phyloP scores from a whole-genome alignment of 1,140 invertebrate genomes.

The Caerostris extrusa region DNA sequence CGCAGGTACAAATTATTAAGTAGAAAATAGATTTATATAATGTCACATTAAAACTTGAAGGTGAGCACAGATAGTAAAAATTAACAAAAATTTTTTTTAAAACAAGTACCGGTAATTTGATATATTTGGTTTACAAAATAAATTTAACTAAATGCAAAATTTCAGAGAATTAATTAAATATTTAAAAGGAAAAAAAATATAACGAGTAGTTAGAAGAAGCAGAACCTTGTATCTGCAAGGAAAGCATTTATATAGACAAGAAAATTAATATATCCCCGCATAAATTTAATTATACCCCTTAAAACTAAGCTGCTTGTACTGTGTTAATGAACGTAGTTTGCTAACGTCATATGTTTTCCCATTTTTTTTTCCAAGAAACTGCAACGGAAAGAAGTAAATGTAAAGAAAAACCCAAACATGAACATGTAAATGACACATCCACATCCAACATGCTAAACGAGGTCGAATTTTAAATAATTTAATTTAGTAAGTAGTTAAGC shows the following conservation, averaged over 20 bases:
- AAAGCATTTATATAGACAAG: no score
- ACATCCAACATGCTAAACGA: constrained; percentile 25
- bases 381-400: no score
- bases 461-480: constrained; percentile 66
- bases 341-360: constrained; percentile 23
- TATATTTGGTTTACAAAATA: no score
- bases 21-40: no score
- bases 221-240: not conserved
- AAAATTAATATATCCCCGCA: not conserved
- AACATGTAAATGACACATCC: constrained; percentile 38
- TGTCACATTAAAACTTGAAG: no score
- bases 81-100: no score
- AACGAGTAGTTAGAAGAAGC: not conserved
- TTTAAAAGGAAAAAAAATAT: no score
- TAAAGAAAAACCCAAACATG: not conserved
- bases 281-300: constrained; percentile 36
- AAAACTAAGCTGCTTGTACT: not conserved
- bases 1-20: no score
- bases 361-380: not conserved
- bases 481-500: constrained; percentile 55
- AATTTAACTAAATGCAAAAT: no score
- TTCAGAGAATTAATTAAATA: no score
- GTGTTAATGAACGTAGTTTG: constrained; percentile 10
- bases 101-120: no score
- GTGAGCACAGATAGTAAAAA: no score